Evolutionary conservation across 2,888 invertebrate genomes (phyloP), one percentile per base, ranked within the genome.

Genomic region (Pseudolycoriella hygida): DNA sequence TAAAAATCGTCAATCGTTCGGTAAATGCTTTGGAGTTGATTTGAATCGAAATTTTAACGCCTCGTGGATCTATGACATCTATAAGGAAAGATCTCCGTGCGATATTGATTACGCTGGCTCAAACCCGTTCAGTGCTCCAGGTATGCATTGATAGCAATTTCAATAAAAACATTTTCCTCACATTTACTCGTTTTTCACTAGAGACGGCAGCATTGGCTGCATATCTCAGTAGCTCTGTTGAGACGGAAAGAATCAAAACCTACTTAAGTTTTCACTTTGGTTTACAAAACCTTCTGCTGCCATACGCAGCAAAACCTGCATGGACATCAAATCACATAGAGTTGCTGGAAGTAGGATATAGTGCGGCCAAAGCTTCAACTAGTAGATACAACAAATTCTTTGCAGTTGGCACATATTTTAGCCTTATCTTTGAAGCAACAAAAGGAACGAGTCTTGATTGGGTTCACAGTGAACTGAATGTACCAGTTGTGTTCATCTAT

Each of bases 221-320:
- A 19, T 66, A 57, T 32, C 51, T 66, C 17, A 50, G 54, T 3
- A 50, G 48, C 1, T 54, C 62, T 50, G 56, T 53, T 1, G 50
- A 45, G 2, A 54, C 54, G 17, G 57, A 60, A 37, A 60, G 66
- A 34, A 61, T 73, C 15, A 67, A 65, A 47, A 68, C 72, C 1
- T 81, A 77, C 57, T 60, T 81, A 34, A 67, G 73, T 1, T 67
- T 80, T 51, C 81, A 82, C 58, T 77, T 79, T 1, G 81, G 73
- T 54, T 76, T 76, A 0, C 80, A 81, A 54, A 61, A 73, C 52
- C 60, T 78, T 12, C 66, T 78, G 57, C 67, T 75, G 43, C 77
- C 79, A 0, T 77, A 73, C 55, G 74, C 74, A 2, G 62, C 68
- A 53, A 66, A 67, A 1, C 45, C 50, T 1, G 49, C 52, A 12